Evolutionary conservation across 37 sponge, comb jelly and placozoan genomes (phyloP), one percentile per base, ranked within the genome.

Genomic region (Agelas oroides): DNA sequence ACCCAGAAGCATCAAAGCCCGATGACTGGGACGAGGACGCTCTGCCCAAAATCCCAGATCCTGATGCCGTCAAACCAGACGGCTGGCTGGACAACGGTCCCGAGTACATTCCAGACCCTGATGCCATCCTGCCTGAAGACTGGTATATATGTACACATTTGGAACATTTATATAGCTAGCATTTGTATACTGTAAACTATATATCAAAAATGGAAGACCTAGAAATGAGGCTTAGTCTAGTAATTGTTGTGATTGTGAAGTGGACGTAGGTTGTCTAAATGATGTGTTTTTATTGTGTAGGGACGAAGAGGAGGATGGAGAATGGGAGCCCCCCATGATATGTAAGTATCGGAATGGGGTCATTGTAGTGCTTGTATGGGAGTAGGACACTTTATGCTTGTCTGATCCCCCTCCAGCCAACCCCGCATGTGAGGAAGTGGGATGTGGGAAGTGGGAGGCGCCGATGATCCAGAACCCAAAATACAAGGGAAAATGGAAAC

Each of bases 21-120:
- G 99, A 98, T 40, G 97, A 98, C 70, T 98, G 99, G 98, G 99
- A 98, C 73, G 99, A 98, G 76, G 99, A 98, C 85, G 99, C 97
- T 27, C 99, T 97, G 13, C 72, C 61, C 39, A 91, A 92, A 70
- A 99, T 99, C 62, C 87, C 88, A 5, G 99, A 99, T 69, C 85
- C 89, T n/a, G 84, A 93, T 88, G 97, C 94, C 19, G 86, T 71
- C 37, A 99, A 92, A 65, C 99, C 99, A 3, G 99, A 95, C 0
- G 92, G 86, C 13, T 97, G 99, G 99, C 59, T 94, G 65, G 99
- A 99, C 18, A 94, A 97, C 36, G 97, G 95, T 21, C 92, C 92
- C 11, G 92, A 95, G 71, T 85, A 76, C 41, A 76, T 99, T n/a
- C 86, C 95, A 27, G 99, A 99, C 52, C 97, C 99, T 16, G 97